Evolutionary conservation across 2,888 invertebrate species (phyloP).

Genomic region (Apamea sordens): DNA sequence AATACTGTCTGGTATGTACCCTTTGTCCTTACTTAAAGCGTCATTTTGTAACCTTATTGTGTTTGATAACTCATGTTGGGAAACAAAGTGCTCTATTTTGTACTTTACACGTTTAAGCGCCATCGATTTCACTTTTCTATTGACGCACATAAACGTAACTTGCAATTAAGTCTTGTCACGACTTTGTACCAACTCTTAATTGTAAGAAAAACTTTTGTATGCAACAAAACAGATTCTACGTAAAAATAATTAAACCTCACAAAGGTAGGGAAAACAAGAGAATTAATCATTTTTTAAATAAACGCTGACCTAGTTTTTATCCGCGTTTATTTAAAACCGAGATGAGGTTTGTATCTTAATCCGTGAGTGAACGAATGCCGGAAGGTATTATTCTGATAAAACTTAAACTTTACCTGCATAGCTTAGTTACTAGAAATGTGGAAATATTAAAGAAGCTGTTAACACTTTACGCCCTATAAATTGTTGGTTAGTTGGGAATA

Average conservation of each 20-base stretch:
- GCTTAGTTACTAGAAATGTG: slow-evolving; percentile 38
- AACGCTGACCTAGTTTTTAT: slow-evolving; percentile 56
- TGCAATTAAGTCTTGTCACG: slow-evolving; percentile 57
- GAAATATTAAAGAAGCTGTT: slow-evolving; percentile 73
- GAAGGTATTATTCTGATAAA: slow-evolving; percentile 40
- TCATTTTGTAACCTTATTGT: slow-evolving; percentile 54
- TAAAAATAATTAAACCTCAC: slow-evolving; percentile 45
- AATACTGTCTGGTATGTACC: slow-evolving; percentile 49
- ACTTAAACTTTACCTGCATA: slow-evolving; percentile 36
- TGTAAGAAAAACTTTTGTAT: slow-evolving; percentile 37
- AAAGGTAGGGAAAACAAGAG: slow-evolving; percentile 42
- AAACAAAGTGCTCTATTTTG: slow-evolving; percentile 46
- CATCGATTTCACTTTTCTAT: slow-evolving; percentile 60
- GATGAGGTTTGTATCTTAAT: slow-evolving; percentile 55
- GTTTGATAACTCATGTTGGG: slow-evolving; percentile 46
- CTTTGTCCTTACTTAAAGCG: slow-evolving; percentile 49
- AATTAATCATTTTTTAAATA: slow-evolving; percentile 33
- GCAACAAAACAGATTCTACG: slow-evolving; percentile 33
- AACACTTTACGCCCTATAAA: slow-evolving; percentile 77
- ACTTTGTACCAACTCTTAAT: slow-evolving; percentile 43
- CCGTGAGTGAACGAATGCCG: slow-evolving; percentile 40
- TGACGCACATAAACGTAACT: slow-evolving; percentile 52
- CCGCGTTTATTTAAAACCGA: slow-evolving; percentile 47
- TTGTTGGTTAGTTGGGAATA: slow-evolving; percentile 76
- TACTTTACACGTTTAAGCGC: slow-evolving; percentile 36